Percentiles rank a stretch among this genome's conserved stretches.
Evolutionary conservation across 2,113 vertebrate genomes (phyloP).

Genomic region (Amia ocellicauda): DNA sequence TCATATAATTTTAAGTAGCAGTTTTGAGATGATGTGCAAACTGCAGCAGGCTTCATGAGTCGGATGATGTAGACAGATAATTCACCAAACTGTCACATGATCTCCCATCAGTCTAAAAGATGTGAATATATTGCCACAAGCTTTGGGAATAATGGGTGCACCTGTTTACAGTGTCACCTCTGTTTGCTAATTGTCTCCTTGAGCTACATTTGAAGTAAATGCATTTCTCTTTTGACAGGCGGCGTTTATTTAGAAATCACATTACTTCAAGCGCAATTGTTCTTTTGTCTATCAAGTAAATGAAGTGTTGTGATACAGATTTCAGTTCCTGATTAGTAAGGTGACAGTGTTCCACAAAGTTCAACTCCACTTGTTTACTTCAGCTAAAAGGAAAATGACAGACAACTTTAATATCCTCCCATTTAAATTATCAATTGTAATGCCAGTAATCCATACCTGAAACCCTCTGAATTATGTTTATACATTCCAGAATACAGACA

Average conservation of each 20-base stretch:
- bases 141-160: constrained; percentile 97
- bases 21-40: constrained; percentile 77
- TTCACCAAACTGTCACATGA: constrained; percentile 87
- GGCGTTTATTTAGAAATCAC: constrained; percentile 92
- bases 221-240: constrained; percentile 89
- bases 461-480: constrained; percentile 44
- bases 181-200: constrained; percentile 99
- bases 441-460: constrained; percentile 59
- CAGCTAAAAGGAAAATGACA: constrained; percentile 69
- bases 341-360: constrained; percentile 78
- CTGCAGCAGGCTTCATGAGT: constrained; percentile 80
- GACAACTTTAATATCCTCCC: constrained; percentile 78
- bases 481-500: constrained; percentile 44
- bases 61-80: constrained; percentile 87
- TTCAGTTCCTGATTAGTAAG: constrained; percentile 84
- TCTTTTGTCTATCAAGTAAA: constrained; percentile 88
- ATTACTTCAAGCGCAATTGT: constrained; percentile 90
- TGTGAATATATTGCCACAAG: constrained; percentile 93
- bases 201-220: constrained; percentile 91
- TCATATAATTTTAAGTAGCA: constrained; percentile 79
- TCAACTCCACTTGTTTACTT: constrained; percentile 78
- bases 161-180: constrained; percentile 99
- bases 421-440: constrained; percentile 59
- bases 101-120: constrained; percentile 88
- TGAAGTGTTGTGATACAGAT: constrained; percentile 86